Conservation (phyloP, 1,140 invertebrate genomes). For the Himalopsyche phryganea region DNA sequence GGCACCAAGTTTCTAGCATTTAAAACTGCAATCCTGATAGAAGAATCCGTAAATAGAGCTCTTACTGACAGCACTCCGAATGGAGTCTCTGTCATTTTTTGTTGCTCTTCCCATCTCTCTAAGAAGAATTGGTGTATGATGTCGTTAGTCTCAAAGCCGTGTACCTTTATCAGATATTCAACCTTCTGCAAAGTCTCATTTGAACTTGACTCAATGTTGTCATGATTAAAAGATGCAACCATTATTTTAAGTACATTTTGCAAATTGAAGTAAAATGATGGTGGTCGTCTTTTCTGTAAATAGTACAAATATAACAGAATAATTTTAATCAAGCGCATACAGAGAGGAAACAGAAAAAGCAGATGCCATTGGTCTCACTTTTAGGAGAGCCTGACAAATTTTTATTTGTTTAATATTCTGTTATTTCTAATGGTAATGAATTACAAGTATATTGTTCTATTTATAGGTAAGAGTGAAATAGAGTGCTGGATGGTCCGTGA, state of each 20-base stretch:
- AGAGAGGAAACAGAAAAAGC: too few relatives aligned
- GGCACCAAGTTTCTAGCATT: constrained; percentile 89
- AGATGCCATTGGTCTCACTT: too few relatives aligned
- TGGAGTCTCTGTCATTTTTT: constrained; percentile 56
- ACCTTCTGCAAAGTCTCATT: constrained; percentile 63
- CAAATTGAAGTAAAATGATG: constrained; percentile 85
- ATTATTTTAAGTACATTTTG: constrained; percentile 80
- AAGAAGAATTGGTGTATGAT: constrained; percentile 82
- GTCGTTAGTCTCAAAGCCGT: constrained; percentile 81
- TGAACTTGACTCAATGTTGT: constrained; percentile 52
- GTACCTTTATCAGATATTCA: constrained; percentile 68
- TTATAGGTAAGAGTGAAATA: too few relatives aligned
- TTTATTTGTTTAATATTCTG: too few relatives aligned
- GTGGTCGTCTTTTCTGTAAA: constrained; percentile 74
- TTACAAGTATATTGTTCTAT: too few relatives aligned
- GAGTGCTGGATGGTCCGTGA: too few relatives aligned
- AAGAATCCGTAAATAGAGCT: constrained; percentile 61
- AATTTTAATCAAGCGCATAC: too few relatives aligned
- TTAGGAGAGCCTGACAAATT: too few relatives aligned
- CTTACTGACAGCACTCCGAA: constrained; percentile 68
- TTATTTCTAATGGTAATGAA: too few relatives aligned
- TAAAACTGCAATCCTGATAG: constrained; percentile 69
- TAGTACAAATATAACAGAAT: constrained; percentile 15
- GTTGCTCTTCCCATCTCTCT: constrained; percentile 68
- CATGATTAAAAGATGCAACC: constrained; percentile 82